Evolutionary conservation across 2,888 invertebrate genomes (phyloP), one percentile per base, ranked within the genome.

Genomic region (Fragum sueziense): DNA sequence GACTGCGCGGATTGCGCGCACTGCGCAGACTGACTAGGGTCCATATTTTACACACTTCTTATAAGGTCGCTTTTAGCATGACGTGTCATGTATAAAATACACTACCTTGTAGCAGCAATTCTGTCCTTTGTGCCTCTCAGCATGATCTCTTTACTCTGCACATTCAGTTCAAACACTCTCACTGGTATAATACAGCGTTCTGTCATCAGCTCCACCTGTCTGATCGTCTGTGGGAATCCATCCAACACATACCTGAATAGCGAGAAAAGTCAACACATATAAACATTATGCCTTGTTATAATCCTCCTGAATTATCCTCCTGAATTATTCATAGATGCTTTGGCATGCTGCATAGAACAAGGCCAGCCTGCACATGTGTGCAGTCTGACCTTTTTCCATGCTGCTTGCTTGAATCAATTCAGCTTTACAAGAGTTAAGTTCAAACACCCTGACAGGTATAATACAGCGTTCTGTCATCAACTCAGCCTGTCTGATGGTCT

Each of bases 371-470:
- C n/a, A n/a, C n/a, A n/a, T n/a, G n/a, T n/a, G n/a, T n/a, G n/a
- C n/a, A n/a, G n/a, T n/a, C n/a, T n/a, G n/a, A n/a, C n/a, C n/a
- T n/a, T n/a, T n/a, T n/a, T n/a, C n/a, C n/a, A n/a, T n/a, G n/a
- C n/a, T n/a, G n/a, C n/a, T n/a, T n/a, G n/a, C n/a, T n/a, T n/a
- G n/a, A n/a, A n/a, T n/a, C n/a, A n/a, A n/a, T n/a, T n/a, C n/a
- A n/a, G n/a, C n/a, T n/a, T n/a, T n/a, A n/a, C n/a, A n/a, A n/a
- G n/a, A n/a, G n/a, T 89, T 83, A 51, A 93, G 86, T 79, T 93
- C 92, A 47, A 93, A 85, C 29, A 93, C 90, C 62, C 91, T 82
- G 34, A 92, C 90, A 25, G 93, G 93, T 59, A 93, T 92, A 67
- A 93, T 91, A 80, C 88, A 88, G 25, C 89, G 79, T 62, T 92